phyloP scores from a whole-genome alignment of 2,797 vertebrate genomes.

The Leptodactylus fallax region DNA sequence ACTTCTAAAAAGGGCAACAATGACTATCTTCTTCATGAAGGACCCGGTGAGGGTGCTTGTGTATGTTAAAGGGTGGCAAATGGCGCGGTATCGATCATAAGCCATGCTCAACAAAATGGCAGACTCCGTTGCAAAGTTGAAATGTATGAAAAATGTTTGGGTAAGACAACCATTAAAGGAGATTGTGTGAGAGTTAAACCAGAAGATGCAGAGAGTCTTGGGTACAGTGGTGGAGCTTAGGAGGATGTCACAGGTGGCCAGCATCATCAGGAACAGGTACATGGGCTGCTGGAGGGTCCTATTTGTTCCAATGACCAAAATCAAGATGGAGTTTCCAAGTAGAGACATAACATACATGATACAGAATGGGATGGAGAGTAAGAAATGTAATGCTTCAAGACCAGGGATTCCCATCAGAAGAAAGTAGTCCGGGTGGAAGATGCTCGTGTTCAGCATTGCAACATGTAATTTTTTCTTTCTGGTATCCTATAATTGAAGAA shows the following conservation, averaged over 20 bases:
- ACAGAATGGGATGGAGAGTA: slow-evolving; percentile 51
- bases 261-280: slow-evolving; percentile 35
- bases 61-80: slow-evolving; percentile 37
- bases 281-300: slow-evolving; percentile 47
- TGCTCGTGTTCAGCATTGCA: not conserved
- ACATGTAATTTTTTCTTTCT: not conserved
- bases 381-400: slow-evolving; percentile 28
- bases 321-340: slow-evolving; percentile 17
- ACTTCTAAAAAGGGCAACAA: not conserved
- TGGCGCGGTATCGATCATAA: slow-evolving; percentile 35
- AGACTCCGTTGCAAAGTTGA: not conserved
- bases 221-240: slow-evolving; percentile 38
- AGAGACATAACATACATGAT: slow-evolving; percentile 41
- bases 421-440: slow-evolving; percentile 33
- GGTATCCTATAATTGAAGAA: not conserved
- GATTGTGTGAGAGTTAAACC: slow-evolving; percentile 5
- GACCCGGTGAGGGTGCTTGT: not conserved
- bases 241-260: slow-evolving; percentile 20
- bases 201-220: slow-evolving; percentile 45
- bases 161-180: slow-evolving; percentile 22
- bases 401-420: slow-evolving; percentile 46
- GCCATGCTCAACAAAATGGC: slow-evolving; percentile 35
- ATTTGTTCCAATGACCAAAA: not conserved
- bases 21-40: not conserved
- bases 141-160: slow-evolving; percentile 35